Conservation (phyloP, 2,888 invertebrate genomes). For the Drosophila vallismaia region DNA sequence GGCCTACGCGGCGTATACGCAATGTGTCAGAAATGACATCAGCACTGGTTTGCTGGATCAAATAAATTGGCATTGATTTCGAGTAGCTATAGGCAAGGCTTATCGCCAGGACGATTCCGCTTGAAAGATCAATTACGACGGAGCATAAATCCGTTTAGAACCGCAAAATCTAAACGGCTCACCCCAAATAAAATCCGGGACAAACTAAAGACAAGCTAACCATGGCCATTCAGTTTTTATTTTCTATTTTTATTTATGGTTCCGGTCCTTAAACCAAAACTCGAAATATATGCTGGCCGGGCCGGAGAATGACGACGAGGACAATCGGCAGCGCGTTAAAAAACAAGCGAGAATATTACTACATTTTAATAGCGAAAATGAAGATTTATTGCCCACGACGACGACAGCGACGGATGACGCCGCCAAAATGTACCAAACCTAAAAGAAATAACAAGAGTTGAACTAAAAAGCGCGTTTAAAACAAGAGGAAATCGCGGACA, state of each 20-base stretch:
- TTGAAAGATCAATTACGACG: constrained; percentile 60
- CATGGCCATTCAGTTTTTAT: constrained; percentile 61
- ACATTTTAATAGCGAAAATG: constrained; percentile 76
- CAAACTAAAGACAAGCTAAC: constrained; percentile 19
- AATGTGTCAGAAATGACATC: constrained; percentile 47
- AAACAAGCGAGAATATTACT: constrained; percentile 68
- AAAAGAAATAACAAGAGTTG: constrained; percentile 14
- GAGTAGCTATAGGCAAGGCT: constrained; percentile 36
- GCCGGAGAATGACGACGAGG: constrained; percentile 40
- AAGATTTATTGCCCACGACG: constrained; percentile 73
- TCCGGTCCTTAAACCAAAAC: constrained; percentile 37
- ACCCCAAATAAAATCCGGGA: constrained; percentile 22
- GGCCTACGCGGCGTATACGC: constrained; percentile 43
- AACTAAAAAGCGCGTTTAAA: constrained; percentile 56
- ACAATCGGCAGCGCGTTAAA: constrained; percentile 60
- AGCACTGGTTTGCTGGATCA: constrained; percentile 15
- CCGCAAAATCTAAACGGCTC: constrained; percentile 54
- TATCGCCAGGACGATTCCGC: constrained; percentile 41
- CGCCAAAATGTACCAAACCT: constrained; percentile 49
- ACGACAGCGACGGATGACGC: constrained; percentile 42
- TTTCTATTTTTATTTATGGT: constrained; percentile 58
- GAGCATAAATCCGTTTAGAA: constrained; percentile 60
- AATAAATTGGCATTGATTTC: constrained; percentile 35
- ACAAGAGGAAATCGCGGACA: constrained; percentile 30
- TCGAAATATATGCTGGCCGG: constrained; percentile 42